Conservation (phyloP, 2,113 vertebrate species). For the Ivindomyrus marchei region DNA sequence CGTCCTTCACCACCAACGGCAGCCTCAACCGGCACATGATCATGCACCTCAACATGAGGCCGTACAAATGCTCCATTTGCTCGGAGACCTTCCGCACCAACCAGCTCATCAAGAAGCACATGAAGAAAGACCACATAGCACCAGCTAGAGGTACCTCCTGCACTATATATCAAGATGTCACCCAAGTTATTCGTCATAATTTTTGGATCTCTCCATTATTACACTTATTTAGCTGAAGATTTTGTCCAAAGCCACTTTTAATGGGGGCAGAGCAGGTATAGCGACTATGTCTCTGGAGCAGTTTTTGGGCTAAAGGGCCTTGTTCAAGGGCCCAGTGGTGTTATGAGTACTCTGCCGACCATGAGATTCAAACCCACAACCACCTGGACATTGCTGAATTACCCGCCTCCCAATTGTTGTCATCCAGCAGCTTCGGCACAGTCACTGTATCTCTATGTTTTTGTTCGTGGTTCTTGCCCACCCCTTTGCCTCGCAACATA, state of each 20-base stretch:
- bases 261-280: background rate
- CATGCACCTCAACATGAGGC: conserved; percentile 80
- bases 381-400: background rate
- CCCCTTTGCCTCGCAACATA: background rate
- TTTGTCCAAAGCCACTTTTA: background rate
- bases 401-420: background rate
- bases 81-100: conserved; percentile 85
- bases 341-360: background rate
- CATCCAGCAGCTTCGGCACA: background rate
- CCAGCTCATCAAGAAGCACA: conserved; percentile 85
- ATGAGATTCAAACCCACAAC: background rate
- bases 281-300: background rate
- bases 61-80: conserved; percentile 87
- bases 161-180: background rate
- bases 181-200: background rate
- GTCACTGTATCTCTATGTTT: background rate
- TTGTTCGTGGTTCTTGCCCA: background rate
- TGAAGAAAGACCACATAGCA: conserved; percentile 80
- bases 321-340: background rate
- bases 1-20: conserved; percentile 93
- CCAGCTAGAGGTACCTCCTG: conserved; percentile 58
- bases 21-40: conserved; percentile 94
- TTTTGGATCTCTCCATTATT: background rate
- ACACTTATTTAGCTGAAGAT: background rate
- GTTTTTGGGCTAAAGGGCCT: background rate